Evolutionary conservation across 2,888 invertebrate genomes (phyloP), one percentile per base, ranked within the genome.

Genomic region (Copidosoma aretas): DNA sequence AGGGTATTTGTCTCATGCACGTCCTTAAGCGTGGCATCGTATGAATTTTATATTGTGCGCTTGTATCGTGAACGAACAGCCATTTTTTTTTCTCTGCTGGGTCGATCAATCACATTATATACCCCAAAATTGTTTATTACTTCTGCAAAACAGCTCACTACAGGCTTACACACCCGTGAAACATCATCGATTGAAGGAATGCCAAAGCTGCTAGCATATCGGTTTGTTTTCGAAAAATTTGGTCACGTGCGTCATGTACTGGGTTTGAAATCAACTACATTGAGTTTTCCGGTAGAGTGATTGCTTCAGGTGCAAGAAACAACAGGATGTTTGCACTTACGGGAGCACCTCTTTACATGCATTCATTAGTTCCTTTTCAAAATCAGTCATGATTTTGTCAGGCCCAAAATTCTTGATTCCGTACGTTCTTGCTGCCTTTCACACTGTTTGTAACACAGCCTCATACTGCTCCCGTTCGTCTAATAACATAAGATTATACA

Each of bases 331-430:
- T n/a, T n/a, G 59, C 14, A 8, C 59, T 39, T 3, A 5, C 39
- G 39, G 59, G n/a, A 25, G 25, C 19, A 39, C n/a, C n/a, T 58
- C 59, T 15, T 58, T 32, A 17, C 39, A 25, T 8, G 59, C 59
- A 58, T 58, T 58, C 3, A 58, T 24, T 32, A 58, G 8, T 14
- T 17, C 4, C 15, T 58, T 58, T 8, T 58, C 59, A 15, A 58
- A 58, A 39, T 25, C 59, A n/a, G 39, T 39, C 39, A 58, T 8
- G 19, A 58, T 39, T 58, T 39, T 58, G 4, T 58, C 39, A 8
- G 59, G 59, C 39, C 32, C 17, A 15, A 25, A 58, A 17, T 58
- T 58, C 17, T 58, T 17, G 12, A 58, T 39, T 25, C 39, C n/a
- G 19, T 58, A 58, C 2, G 14, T 8, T 21, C 17, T 19, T 17